Conservation (phyloP, 2,113 vertebrate genomes). For the Trichomycterus rosablanca region DNA sequence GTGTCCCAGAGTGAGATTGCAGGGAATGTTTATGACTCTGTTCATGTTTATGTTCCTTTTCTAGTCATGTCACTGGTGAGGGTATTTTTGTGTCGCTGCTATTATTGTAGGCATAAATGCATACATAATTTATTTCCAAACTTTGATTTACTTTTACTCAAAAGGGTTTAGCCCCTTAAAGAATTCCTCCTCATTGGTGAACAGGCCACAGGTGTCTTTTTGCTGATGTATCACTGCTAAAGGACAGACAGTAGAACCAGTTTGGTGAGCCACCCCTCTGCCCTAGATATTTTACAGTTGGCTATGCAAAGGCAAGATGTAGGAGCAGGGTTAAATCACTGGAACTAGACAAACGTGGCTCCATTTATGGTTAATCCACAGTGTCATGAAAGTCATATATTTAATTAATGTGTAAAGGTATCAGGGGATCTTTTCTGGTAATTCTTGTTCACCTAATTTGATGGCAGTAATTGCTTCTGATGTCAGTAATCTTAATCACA, state of each 20-base stretch:
- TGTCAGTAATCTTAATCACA: slow-evolving; percentile 25
- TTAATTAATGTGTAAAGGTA: slow-evolving; percentile 10
- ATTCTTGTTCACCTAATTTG: slow-evolving; percentile 9
- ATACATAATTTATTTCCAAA: not conserved
- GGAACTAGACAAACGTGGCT: not conserved
- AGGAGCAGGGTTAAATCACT: not conserved
- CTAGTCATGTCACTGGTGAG: not conserved
- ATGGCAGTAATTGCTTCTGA: slow-evolving; percentile 19
- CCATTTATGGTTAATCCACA: not conserved
- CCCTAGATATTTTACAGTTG: not conserved
- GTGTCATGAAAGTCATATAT: slow-evolving; percentile 16
- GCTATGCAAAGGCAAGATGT: not conserved
- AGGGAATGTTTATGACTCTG: slow-evolving; percentile 14
- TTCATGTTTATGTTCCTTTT: slow-evolving; percentile 12
- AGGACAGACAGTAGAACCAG: not conserved
- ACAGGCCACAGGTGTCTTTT: slow-evolving; percentile 17
- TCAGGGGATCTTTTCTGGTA: slow-evolving; percentile 7
- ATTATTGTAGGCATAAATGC: not conserved
- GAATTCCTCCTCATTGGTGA: slow-evolving; percentile 1
- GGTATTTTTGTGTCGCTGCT: not conserved
- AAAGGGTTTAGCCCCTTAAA: too few relatives aligned
- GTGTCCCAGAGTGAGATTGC: too few relatives aligned
- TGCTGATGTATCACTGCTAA: not conserved
- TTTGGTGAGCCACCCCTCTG: not conserved
- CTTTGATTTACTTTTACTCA: too few relatives aligned